Conservation (phyloP, 1,140 invertebrate genomes). For the Drosophila tristis region DNA sequence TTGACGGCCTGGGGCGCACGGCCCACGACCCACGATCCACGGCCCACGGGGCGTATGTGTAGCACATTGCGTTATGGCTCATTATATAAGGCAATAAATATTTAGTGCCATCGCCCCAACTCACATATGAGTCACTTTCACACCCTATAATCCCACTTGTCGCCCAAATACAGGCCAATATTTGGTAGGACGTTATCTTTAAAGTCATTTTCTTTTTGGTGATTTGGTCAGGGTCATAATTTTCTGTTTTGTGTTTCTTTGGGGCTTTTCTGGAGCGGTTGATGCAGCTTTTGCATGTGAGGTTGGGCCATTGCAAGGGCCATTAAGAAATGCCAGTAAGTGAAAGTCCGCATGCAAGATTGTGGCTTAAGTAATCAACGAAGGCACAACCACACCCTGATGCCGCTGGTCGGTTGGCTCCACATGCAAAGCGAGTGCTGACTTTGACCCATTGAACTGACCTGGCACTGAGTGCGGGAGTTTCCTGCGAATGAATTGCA, state of each 20-base stretch:
- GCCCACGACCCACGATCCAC: no score
- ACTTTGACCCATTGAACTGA: conserved; percentile 76
- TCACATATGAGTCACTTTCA: conserved; percentile 50
- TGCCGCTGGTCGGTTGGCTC: background rate
- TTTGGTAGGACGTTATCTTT: conserved; percentile 46
- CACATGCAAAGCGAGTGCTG: conserved; percentile 64
- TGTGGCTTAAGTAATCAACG: conserved; percentile 68
- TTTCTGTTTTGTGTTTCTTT: conserved; percentile 16
- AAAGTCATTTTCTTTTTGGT: conserved; percentile 42
- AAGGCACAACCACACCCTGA: conserved; percentile 18
- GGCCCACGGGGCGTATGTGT: conserved; percentile 71
- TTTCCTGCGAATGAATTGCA: conserved; percentile 63
- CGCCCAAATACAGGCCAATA: conserved; percentile 1
- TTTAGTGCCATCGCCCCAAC: conserved; percentile 14
- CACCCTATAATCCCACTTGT: conserved; percentile 6
- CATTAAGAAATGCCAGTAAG: conserved; percentile 70
- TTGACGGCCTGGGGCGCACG: background rate
- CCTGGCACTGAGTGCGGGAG: conserved; percentile 32
- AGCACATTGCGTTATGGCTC: conserved; percentile 71
- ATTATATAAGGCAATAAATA: conserved; percentile 67
- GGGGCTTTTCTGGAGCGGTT: conserved; percentile 38
- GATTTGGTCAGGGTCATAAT: conserved; percentile 54
- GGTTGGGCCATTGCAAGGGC: conserved; percentile 33
- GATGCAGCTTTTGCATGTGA: conserved; percentile 80
- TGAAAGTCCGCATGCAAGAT: conserved; percentile 79